Conservation (phyloP, 2,113 vertebrate genomes). For the Puffinus mauretanicus region DNA sequence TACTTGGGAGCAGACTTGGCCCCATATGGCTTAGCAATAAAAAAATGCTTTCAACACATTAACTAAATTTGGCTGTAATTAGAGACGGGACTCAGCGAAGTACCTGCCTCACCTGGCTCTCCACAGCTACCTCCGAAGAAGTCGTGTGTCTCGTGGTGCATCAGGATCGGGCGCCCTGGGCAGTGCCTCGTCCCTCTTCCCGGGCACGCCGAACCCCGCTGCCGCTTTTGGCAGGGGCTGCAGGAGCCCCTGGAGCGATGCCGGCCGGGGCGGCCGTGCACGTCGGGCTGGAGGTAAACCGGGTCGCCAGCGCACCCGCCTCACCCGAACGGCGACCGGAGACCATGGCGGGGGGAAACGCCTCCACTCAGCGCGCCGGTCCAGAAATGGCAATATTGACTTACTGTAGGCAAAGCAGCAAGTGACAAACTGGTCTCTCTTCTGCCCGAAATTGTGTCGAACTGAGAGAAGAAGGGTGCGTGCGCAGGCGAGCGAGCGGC, state of each 20-base stretch:
- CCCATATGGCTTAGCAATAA: neutral
- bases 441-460: neutral
- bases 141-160: accelerated
- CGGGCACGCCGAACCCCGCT: accelerated
- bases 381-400: neutral
- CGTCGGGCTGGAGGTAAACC: neutral
- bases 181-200: neutral
- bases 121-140: neutral
- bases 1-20: neutral
- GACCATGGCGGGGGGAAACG: accelerated
- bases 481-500: neutral
- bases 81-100: neutral
- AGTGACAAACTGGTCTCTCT: neutral
- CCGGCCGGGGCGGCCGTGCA: accelerated
- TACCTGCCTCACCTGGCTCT: neutral
- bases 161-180: neutral
- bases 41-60: neutral
- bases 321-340: accelerated
- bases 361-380: accelerated
- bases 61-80: neutral
- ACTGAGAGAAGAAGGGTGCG: neutral
- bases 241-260: neutral
- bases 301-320: accelerated
- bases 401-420: neutral
- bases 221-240: neutral